Base-by-base conservation (phyloP, 2,113 vertebrate species). In the Puffinus mauretanicus region DNA sequence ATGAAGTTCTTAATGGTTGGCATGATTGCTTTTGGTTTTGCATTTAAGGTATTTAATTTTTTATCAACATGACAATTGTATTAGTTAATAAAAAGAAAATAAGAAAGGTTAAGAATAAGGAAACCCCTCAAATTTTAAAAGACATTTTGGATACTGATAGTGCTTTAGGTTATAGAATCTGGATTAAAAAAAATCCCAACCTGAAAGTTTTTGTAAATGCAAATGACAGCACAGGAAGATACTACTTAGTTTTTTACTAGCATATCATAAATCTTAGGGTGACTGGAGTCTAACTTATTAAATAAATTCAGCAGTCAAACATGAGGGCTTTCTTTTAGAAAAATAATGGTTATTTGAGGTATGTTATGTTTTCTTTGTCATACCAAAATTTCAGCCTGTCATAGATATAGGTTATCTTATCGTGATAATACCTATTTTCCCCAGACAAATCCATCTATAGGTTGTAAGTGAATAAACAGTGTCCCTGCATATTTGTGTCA, bases 181-280 rank as follows among this genome's bases (percentile, higher is more conserved):
- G 55, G 30, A 62, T 62, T 60, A 36, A 61, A 36, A 58, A n/a
- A 61, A 38, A 7, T 0, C 0, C 3, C 12, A 47, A 10, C 0
- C 4, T 44, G 38, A 8, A 55, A 34, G 16, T 38, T 91, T 81
- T 40, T 44, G 13, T 49, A 58, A 57, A 34, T 46, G 21, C 14
- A 82, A 79, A 46, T 61, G 36, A 27, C 42, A 54, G 11, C 14
- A 27, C 30, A 62, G 54, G 21, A 47, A 82, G 46, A n/a, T 26
- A 36, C 14, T 46, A 27, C 8, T 86, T 62, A 10, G 3, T 13
- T 54, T 90, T 76, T 81, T 77, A 42, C 58, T 81, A 87, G 14
- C 10, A 3, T 80, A 34, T 58, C 27, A 13, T 71, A 79, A 66
- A 85, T 85, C 24, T 73, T 42, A 46, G 6, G 44, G 16, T 46